Conservation (phyloP, 2,888 invertebrate species). For the Dysmachus trigonus region DNA sequence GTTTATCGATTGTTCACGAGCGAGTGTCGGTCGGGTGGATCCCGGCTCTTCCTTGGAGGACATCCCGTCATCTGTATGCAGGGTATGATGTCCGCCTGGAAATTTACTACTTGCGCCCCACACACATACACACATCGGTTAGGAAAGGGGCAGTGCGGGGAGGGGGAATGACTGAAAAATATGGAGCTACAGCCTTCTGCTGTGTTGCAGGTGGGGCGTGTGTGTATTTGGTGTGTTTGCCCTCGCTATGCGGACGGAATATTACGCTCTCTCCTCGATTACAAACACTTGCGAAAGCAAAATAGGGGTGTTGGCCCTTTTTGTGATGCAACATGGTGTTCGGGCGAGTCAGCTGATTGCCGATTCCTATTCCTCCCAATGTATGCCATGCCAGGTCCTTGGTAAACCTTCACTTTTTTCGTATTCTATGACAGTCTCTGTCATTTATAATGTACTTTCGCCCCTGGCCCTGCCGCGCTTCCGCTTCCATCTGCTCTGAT, state of each 20-base stretch:
- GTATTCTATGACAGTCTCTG: slow-evolving; percentile 49
- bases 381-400: slow-evolving; percentile 38
- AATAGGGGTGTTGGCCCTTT: slow-evolving; percentile 47
- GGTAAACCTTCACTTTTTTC: slow-evolving; percentile 45
- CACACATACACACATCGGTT: slow-evolving; percentile 4
- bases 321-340: slow-evolving; percentile 49
- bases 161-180: background rate
- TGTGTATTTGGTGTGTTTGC: slow-evolving; percentile 12
- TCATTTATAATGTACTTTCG: slow-evolving; percentile 49
- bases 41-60: slow-evolving; percentile 4
- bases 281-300: slow-evolving; percentile 32
- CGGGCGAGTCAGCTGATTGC: slow-evolving; percentile 48
- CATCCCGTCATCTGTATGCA: slow-evolving; percentile 48
- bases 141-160: background rate
- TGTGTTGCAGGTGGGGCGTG: slow-evolving; percentile 22
- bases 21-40: slow-evolving; percentile 14
- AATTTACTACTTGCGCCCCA: slow-evolving; percentile 43
- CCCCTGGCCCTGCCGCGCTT: background rate
- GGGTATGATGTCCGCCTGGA: slow-evolving; percentile 45
- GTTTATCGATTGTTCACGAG: slow-evolving; percentile 45
- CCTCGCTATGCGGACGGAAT: slow-evolving; percentile 18
- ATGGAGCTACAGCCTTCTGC: background rate
- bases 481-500: slow-evolving; percentile 1
- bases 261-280: background rate
- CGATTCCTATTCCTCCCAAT: slow-evolving; percentile 36